A percentile compares a stretch with the other conserved stretches of the same genome.
Conservation (phyloP, 2,888 invertebrate species). For the Phasia obesa region DNA sequence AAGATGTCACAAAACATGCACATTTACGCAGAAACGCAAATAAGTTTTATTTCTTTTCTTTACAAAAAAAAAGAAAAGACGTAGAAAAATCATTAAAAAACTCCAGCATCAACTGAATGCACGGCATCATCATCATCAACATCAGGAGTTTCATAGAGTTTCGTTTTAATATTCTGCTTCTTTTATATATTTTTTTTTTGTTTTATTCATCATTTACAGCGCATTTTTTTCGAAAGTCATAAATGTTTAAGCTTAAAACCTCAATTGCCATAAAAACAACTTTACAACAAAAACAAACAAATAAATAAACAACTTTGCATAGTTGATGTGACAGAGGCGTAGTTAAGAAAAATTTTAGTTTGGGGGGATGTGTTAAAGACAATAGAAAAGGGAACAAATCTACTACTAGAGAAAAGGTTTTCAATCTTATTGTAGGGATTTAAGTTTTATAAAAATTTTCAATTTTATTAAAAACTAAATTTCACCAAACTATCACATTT, state of each 20-base stretch:
- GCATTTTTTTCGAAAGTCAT: constrained; percentile 59
- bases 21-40: constrained; percentile 49
- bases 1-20: constrained; percentile 56
- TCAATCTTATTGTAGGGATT: too few relatives aligned
- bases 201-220: constrained; percentile 30
- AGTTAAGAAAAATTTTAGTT: too few relatives aligned
- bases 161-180: too few relatives aligned
- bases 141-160: constrained; percentile 13
- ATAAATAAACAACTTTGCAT: constrained; percentile 53
- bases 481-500: too few relatives aligned
- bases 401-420: too few relatives aligned
- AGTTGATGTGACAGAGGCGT: background rate
- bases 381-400: background rate
- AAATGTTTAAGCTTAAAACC: constrained; percentile 64
- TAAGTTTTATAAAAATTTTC: too few relatives aligned
- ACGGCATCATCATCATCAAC: constrained; percentile 8
- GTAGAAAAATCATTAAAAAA: constrained; percentile 40
- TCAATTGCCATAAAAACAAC: constrained; percentile 48
- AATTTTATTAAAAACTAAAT: too few relatives aligned
- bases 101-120: constrained; percentile 25
- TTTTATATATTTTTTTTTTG: constrained; percentile 16
- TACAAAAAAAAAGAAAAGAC: background rate
- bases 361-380: too few relatives aligned
- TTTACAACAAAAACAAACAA: constrained; percentile 38
- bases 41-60: background rate